Conservation (phyloP, 2,113 vertebrate species). For the Oncorhynchus nerka region DNA sequence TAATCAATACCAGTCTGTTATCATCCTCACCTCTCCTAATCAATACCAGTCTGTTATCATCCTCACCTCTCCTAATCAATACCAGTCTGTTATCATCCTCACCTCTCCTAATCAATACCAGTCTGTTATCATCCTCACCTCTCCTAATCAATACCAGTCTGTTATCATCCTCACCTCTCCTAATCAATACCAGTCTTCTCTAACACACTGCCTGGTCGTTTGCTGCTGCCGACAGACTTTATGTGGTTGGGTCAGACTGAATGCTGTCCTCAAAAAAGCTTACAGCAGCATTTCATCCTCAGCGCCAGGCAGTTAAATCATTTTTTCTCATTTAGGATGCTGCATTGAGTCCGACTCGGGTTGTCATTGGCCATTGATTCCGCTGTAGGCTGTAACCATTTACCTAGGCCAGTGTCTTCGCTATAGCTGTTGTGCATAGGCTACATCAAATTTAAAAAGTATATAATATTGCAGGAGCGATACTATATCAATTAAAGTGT, state of each 20-base stretch:
- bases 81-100: too few relatives aligned
- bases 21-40: slow-evolving; percentile 58
- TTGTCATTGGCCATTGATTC: slow-evolving; percentile 58
- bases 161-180: slow-evolving; percentile 47
- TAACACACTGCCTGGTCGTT: slow-evolving; percentile 56
- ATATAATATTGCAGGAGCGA: too few relatives aligned
- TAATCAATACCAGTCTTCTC: slow-evolving; percentile 68
- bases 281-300: slow-evolving; percentile 62
- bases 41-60: slow-evolving; percentile 60
- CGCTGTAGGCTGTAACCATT: slow-evolving; percentile 27
- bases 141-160: slow-evolving; percentile 61
- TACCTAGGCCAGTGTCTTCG: slow-evolving; percentile 50
- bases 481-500: too few relatives aligned
- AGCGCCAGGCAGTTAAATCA: slow-evolving; percentile 51
- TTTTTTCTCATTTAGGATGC: slow-evolving; percentile 68
- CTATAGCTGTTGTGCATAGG: too few relatives aligned
- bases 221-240: slow-evolving; percentile 59
- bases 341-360: slow-evolving; percentile 59
- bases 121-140: slow-evolving; percentile 44
- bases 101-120: slow-evolving; percentile 59
- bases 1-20: slow-evolving; percentile 64
- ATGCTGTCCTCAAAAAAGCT: slow-evolving; percentile 65
- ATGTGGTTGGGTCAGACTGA: slow-evolving; percentile 66
- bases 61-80: slow-evolving; percentile 33
- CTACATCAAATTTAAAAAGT: too few relatives aligned